phyloP scores from a whole-genome alignment of 2,888 invertebrate genomes.

The Oxycera nigricornis region DNA sequence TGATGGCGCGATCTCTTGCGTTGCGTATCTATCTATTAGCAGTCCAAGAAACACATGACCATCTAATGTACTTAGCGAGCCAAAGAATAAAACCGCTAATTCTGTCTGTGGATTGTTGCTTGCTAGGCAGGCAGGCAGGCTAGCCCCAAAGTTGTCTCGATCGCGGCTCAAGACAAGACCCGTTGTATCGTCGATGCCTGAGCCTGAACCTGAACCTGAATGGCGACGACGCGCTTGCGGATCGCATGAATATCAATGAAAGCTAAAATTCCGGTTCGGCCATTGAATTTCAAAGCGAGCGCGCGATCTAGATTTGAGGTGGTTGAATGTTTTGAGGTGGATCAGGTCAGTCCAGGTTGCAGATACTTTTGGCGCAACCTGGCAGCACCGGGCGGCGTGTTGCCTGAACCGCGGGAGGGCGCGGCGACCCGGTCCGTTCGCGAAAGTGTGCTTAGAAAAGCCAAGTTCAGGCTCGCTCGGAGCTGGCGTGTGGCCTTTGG shows the following conservation, averaged over 20 bases:
- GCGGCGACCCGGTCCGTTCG: not conserved
- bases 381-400: not conserved
- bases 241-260: slow-evolving; percentile 28
- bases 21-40: slow-evolving; percentile 2
- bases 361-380: not conserved
- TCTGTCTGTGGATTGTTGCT: not conserved
- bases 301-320: slow-evolving; percentile 32
- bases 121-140: not conserved
- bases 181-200: not conserved
- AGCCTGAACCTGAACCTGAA: not conserved
- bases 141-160: not conserved
- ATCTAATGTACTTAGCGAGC: slow-evolving; percentile 1
- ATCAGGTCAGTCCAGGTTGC: not conserved
- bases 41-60: not conserved
- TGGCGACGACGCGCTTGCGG: not conserved
- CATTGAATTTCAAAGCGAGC: slow-evolving; percentile 28
- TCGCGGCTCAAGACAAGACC: slow-evolving; percentile 6
- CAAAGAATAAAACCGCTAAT: slow-evolving; percentile 12
- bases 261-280: slow-evolving; percentile 38
- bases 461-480: slow-evolving; percentile 12
- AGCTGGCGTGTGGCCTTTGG: slow-evolving; percentile 31
- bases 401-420: not conserved
- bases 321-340: slow-evolving; percentile 2
- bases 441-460: slow-evolving; percentile 35
- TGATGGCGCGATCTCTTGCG: not conserved